Evolutionary conservation across 2,113 vertebrate species (phyloP).

Genomic region (Melospiza melodia): DNA sequence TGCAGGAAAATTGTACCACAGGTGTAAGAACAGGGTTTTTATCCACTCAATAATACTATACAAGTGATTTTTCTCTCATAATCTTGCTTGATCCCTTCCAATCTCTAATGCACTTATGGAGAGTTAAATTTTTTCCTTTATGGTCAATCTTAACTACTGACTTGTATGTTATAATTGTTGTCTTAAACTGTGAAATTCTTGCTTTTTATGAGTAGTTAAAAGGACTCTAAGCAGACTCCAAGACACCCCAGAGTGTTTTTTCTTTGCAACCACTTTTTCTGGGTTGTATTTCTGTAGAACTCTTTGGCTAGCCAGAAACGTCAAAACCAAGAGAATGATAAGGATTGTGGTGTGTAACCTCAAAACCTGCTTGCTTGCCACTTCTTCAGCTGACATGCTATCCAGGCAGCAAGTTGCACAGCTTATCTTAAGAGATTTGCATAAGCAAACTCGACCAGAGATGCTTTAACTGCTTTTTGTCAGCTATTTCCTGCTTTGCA

Average conservation of each 20-base stretch:
- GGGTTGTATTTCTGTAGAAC: not conserved
- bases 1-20: not conserved
- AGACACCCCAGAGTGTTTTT: not conserved
- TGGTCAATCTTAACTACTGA: not conserved
- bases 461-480: not conserved
- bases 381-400: not conserved
- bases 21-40: not conserved
- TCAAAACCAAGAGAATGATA: not conserved
- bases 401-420: not conserved
- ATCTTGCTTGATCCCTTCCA: not conserved
- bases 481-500: not conserved
- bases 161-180: not conserved
- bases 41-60: not conserved
- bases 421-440: not conserved
- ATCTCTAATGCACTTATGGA: rapidly evolving
- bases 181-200: not conserved
- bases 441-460: not conserved
- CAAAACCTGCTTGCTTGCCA: not conserved
- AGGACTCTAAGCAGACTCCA: not conserved
- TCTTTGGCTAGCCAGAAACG: not conserved
- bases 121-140: not conserved
- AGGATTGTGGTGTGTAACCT: not conserved
- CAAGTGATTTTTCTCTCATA: not conserved
- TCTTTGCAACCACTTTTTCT: not conserved
- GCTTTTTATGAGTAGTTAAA: not conserved